These are phyloP conservation scores for Diglossa cyanea DNA, from an alignment of 2,797 vertebrate genomes.

Conservation along the genomic window DNA sequence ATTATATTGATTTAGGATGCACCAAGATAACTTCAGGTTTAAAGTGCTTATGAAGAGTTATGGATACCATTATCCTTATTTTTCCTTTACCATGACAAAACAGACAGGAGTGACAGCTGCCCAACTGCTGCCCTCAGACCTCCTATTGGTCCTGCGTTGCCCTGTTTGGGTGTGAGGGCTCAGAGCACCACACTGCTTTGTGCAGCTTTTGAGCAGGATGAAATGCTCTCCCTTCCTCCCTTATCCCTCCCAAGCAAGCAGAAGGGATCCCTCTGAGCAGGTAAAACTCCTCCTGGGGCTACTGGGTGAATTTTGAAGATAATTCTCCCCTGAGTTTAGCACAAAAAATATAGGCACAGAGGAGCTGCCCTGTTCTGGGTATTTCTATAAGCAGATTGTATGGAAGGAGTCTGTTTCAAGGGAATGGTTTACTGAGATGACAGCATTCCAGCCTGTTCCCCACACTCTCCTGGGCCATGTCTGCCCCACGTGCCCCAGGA, in stretches of 20 bases:
- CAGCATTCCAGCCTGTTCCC: accelerated
- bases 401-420: not conserved
- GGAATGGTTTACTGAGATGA: not conserved
- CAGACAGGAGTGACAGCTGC: not conserved
- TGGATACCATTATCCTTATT: not conserved
- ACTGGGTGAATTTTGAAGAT: not conserved
- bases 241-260: not conserved
- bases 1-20: not conserved
- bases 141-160: accelerated
- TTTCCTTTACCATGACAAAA: not conserved
- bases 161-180: not conserved
- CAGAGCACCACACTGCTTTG: not conserved
- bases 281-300: not conserved
- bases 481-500: not conserved
- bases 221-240: not conserved
- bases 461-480: accelerated
- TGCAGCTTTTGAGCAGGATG: not conserved
- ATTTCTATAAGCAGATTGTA: not conserved
- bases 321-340: not conserved
- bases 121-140: not conserved
- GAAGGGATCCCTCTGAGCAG: not conserved
- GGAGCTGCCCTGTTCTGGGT: not conserved
- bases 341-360: not conserved
- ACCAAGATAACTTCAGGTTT: not conserved
- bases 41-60: not conserved